Percentiles rank a stretch among this genome's conserved stretches.
phyloP scores from a whole-genome alignment of 2,113 vertebrate species.

The Microtus ochrogaster region DNA sequence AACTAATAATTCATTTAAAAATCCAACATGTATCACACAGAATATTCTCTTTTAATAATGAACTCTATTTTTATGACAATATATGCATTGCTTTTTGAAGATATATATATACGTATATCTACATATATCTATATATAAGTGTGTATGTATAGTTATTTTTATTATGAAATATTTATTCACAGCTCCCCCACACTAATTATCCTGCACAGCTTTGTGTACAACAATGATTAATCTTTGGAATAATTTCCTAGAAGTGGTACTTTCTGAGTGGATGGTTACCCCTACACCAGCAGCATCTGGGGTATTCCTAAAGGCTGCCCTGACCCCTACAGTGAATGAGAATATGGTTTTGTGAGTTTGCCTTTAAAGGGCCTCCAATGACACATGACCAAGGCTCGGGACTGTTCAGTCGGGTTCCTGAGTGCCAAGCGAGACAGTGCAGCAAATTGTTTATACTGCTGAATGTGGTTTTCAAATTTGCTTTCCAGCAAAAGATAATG shows the following conservation, averaged over 20 bases:
- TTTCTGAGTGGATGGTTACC: not conserved
- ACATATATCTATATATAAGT: not conserved
- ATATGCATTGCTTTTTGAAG: slow-evolving; percentile 4
- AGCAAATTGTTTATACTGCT: not conserved
- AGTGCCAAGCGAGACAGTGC: not conserved
- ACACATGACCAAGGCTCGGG: not conserved
- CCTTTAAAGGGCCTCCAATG: not conserved
- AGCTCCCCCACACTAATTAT: not conserved
- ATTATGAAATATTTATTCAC: not conserved
- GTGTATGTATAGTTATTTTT: not conserved
- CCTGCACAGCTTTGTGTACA: not conserved
- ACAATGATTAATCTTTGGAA: not conserved
- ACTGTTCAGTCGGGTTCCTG: not conserved
- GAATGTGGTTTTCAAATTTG: slow-evolving; percentile 45
- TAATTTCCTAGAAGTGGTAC: not conserved
- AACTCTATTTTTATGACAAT: not conserved
- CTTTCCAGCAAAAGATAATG: slow-evolving; percentile 63
- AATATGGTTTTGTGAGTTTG: not conserved
- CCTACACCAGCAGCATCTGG: not conserved
- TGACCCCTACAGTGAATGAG: not conserved
- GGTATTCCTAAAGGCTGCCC: not conserved
- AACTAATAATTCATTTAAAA: slow-evolving; percentile 41
- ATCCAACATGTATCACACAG: not conserved
- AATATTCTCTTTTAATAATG: slow-evolving; percentile 6
- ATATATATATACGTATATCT: not conserved